Evolutionary conservation across 2,888 invertebrate genomes (phyloP).

Genomic region (Clostera curtula): DNA sequence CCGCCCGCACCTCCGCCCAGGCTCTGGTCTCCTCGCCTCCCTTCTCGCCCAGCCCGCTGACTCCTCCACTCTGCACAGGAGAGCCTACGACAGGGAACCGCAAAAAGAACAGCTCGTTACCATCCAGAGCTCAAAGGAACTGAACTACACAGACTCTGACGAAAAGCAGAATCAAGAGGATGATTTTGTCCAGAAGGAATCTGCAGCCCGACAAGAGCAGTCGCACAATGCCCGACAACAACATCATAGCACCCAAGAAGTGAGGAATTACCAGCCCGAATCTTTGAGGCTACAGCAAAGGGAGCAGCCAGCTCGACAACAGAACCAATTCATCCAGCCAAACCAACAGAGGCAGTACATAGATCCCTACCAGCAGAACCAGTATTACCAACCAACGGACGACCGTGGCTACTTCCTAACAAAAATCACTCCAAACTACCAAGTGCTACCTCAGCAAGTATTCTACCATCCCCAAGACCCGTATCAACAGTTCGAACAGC

Average conservation of each 20-base stretch:
- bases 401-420: not conserved
- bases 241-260: no score
- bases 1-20: conserved; percentile 46
- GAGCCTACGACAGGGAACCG: conserved; percentile 43
- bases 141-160: conserved; percentile 20
- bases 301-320: conserved; percentile 1
- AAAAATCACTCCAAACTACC: no score
- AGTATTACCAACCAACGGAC: not conserved
- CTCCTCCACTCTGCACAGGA: conserved; percentile 46
- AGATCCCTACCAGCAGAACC: conserved; percentile 3
- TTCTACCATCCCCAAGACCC: conserved; percentile 10
- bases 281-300: no score
- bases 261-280: no score
- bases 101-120: conserved; percentile 34
- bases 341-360: conserved; percentile 10
- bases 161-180: not conserved
- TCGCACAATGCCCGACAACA: no score
- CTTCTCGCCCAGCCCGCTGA: conserved; percentile 30
- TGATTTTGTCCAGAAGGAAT: not conserved
- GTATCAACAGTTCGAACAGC: conserved; percentile 5
- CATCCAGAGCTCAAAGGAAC: conserved; percentile 28
- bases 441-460: conserved; percentile 7
- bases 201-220: no score
- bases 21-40: conserved; percentile 35
- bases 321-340: conserved; percentile 7